These are phyloP conservation scores for Cerastis rubricosa DNA, from an alignment of 2,888 invertebrate genomes.

Conservation along the genomic window DNA sequence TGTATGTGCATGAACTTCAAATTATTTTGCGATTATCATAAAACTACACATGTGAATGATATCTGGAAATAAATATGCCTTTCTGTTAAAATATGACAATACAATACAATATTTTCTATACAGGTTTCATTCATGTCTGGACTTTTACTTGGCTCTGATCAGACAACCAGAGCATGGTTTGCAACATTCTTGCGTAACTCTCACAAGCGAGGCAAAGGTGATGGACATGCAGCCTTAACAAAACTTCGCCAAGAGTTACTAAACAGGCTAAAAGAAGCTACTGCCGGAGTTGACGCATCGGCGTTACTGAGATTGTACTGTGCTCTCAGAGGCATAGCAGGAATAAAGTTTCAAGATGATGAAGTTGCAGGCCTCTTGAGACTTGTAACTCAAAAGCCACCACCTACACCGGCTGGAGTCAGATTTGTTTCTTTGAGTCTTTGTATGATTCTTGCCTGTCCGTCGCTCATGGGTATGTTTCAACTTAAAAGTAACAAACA, in stretches of 20 bases:
- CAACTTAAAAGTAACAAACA: neutral
- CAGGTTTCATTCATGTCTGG: conserved; percentile 97
- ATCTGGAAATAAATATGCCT: neutral
- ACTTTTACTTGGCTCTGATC: conserved; percentile 96
- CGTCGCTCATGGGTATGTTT: conserved; percentile 93
- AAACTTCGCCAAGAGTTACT: conserved; percentile 95
- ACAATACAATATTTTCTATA: conserved; percentile 48
- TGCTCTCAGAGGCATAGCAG: conserved; percentile 97
- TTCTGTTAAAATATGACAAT: conserved; percentile 4
- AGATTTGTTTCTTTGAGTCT: conserved; percentile 97
- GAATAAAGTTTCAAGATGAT: conserved; percentile 97
- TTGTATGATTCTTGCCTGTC: conserved; percentile 98
- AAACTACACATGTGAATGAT: neutral
- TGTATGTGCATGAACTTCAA: neutral
- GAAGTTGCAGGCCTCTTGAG: conserved; percentile 96
- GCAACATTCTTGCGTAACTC: conserved; percentile 97
- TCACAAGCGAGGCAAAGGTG: conserved; percentile 95
- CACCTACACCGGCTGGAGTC: conserved; percentile 97
- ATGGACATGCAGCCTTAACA: conserved; percentile 92
- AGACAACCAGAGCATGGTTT: conserved; percentile 97
- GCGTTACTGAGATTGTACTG: conserved; percentile 97
- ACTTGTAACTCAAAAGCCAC: conserved; percentile 96
- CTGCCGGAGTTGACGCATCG: conserved; percentile 95
- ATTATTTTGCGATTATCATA: neutral
- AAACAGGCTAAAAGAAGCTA: conserved; percentile 92